Percentiles rank a stretch among this genome's conserved stretches.
phyloP scores from a whole-genome alignment of 2,888 invertebrate species.

The Pristionchus entomophagus region DNA sequence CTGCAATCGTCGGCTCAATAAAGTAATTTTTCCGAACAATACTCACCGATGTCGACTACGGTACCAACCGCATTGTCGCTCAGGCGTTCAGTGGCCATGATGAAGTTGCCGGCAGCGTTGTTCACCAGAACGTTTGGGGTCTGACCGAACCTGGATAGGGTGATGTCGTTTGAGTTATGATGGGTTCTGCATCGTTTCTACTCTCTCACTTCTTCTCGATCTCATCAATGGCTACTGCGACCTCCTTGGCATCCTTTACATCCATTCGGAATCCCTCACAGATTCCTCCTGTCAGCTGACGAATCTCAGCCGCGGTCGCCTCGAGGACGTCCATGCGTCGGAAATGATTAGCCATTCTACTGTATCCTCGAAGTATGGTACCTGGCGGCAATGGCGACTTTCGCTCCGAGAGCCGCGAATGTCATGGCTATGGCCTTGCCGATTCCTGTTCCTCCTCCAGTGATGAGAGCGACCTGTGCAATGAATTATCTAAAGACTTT shows the following conservation, averaged over 20 bases:
- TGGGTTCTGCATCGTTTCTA: too few relatives aligned
- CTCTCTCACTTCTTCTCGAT: constrained; percentile 73
- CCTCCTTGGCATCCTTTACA: constrained; percentile 78
- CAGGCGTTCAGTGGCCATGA: constrained; percentile 79
- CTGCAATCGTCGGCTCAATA: constrained; percentile 56
- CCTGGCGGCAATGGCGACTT: constrained; percentile 80
- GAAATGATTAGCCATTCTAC: neutral
- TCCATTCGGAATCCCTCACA: constrained; percentile 77
- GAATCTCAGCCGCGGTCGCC: constrained; percentile 78
- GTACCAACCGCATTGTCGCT: constrained; percentile 79
- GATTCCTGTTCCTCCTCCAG: constrained; percentile 80
- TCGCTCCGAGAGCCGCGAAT: constrained; percentile 79
- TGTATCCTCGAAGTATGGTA: constrained; percentile 53
- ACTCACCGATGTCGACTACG: constrained; percentile 76
- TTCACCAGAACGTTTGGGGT: constrained; percentile 79
- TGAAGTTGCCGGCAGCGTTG: constrained; percentile 81
- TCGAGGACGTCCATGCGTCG: constrained; percentile 78
- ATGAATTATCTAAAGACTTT: too few relatives aligned
- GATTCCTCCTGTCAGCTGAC: constrained; percentile 72
- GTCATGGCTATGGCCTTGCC: constrained; percentile 79
- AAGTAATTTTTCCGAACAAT: neutral
- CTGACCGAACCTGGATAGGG: constrained; percentile 75
- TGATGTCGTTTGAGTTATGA: neutral
- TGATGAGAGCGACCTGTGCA: constrained; percentile 78
- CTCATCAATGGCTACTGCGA: constrained; percentile 78